Conservation (phyloP, 2,797 vertebrate species). For the Chaenodraco wilsoni region DNA sequence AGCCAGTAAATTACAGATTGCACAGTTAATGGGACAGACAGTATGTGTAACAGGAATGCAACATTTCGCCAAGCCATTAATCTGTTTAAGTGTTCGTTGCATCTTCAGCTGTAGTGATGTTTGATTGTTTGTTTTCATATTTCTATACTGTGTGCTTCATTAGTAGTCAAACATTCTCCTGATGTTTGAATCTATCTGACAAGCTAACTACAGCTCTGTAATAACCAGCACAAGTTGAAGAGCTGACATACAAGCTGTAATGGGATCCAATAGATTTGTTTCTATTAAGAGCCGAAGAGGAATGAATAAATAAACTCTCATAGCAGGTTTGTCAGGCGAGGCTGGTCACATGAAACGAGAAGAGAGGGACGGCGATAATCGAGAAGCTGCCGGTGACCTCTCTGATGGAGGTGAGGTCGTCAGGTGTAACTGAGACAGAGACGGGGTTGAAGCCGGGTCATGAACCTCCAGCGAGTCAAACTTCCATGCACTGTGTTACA, state of each 20-base stretch:
- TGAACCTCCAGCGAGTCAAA: slow-evolving; percentile 43
- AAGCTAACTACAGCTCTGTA: not conserved
- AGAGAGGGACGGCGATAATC: not conserved
- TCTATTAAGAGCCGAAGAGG: slow-evolving; percentile 9
- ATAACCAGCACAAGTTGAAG: slow-evolving; percentile 24
- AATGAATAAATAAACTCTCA: slow-evolving; percentile 19
- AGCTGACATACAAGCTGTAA: not conserved
- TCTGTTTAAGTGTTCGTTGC: slow-evolving; percentile 47
- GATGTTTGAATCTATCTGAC: too few relatives aligned
- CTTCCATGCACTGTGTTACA: slow-evolving; percentile 8
- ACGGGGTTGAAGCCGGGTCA: slow-evolving; percentile 32
- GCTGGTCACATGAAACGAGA: slow-evolving; percentile 1
- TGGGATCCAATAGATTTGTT: too few relatives aligned
- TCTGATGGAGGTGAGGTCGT: slow-evolving; percentile 37
- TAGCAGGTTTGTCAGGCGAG: slow-evolving; percentile 4
- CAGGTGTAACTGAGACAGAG: slow-evolving; percentile 49
- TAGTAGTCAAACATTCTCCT: too few relatives aligned
- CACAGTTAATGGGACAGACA: slow-evolving; percentile 49
- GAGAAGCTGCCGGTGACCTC: slow-evolving; percentile 22
- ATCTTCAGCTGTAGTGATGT: slow-evolving; percentile 29
- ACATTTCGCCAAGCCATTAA: slow-evolving; percentile 42
- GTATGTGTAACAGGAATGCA: slow-evolving; percentile 29
- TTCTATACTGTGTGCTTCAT: slow-evolving; percentile 3
- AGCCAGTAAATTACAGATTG: slow-evolving; percentile 54
- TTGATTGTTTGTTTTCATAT: slow-evolving; percentile 15